Percentiles rank a stretch among this genome's conserved stretches.
Conservation (phyloP, 1,140 invertebrate genomes). For the Venturia canescens region DNA sequence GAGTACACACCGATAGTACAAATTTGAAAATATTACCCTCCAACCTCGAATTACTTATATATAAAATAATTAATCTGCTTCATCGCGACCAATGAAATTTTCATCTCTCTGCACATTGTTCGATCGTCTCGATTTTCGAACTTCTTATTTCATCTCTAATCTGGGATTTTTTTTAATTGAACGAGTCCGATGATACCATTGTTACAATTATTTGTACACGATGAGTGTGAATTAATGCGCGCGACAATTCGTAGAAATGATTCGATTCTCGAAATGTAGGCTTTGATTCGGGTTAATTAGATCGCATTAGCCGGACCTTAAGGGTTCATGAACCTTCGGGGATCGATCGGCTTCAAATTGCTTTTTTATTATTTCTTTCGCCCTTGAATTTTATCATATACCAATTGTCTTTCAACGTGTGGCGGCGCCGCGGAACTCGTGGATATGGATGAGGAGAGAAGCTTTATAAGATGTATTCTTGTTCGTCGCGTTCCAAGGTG, state of each 20-base stretch:
- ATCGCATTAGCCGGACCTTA: neutral
- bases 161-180: too few species aligned
- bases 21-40: too few species aligned
- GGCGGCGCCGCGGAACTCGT: constrained; percentile 31
- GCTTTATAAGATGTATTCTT: constrained; percentile 37
- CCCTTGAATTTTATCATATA: constrained; percentile 46
- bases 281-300: neutral
- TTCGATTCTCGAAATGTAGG: neutral
- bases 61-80: too few species aligned
- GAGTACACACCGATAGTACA: too few species aligned
- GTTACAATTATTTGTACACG: neutral
- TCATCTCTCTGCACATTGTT: too few species aligned
- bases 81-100: too few species aligned
- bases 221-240: too few species aligned
- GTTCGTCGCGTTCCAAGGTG: constrained; percentile 19
- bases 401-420: constrained; percentile 34
- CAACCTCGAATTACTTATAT: too few species aligned
- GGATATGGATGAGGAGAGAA: neutral
- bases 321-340: neutral
- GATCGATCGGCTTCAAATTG: neutral
- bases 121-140: too few species aligned
- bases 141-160: too few species aligned
- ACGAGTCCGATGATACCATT: neutral
- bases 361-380: neutral
- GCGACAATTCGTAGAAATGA: neutral